A percentile compares a stretch with the other conserved stretches of the same genome.
Evolutionary conservation across 2,113 vertebrate species (phyloP).

Genomic region (Diadophis punctatus): DNA sequence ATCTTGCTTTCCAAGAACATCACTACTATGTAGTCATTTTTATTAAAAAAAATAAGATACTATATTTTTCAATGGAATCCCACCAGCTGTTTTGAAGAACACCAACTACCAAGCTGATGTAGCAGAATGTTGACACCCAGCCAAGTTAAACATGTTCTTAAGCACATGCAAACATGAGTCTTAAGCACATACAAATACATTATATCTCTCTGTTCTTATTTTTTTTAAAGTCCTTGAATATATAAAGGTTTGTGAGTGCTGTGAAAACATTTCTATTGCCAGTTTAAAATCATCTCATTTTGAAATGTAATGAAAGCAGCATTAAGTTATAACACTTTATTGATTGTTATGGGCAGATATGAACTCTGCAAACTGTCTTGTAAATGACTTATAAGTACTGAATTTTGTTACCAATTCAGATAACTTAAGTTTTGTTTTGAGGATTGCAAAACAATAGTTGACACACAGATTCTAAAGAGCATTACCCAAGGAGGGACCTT

Average conservation of each 20-base stretch:
- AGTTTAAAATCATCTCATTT: slow-evolving; percentile 48
- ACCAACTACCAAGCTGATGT: background rate
- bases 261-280: slow-evolving; percentile 35
- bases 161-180: background rate
- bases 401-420: slow-evolving; percentile 60
- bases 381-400: slow-evolving; percentile 51
- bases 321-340: slow-evolving; percentile 70
- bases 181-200: background rate
- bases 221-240: background rate
- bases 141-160: background rate
- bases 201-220: background rate
- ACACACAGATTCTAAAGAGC: slow-evolving; percentile 30
- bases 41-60: background rate
- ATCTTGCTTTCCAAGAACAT: background rate
- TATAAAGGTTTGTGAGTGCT: background rate
- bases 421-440: slow-evolving; percentile 48
- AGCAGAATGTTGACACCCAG: background rate
- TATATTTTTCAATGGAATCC: background rate
- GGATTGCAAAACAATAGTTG: slow-evolving; percentile 53
- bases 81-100: background rate
- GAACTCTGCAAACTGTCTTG: slow-evolving; percentile 59
- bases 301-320: slow-evolving; percentile 57
- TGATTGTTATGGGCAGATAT: slow-evolving; percentile 62
- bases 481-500: slow-evolving; percentile 26
- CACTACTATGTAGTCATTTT: background rate